phyloP scores from a whole-genome alignment of 92 coral and sea anemone species.

The Parazoanthus darwini region DNA sequence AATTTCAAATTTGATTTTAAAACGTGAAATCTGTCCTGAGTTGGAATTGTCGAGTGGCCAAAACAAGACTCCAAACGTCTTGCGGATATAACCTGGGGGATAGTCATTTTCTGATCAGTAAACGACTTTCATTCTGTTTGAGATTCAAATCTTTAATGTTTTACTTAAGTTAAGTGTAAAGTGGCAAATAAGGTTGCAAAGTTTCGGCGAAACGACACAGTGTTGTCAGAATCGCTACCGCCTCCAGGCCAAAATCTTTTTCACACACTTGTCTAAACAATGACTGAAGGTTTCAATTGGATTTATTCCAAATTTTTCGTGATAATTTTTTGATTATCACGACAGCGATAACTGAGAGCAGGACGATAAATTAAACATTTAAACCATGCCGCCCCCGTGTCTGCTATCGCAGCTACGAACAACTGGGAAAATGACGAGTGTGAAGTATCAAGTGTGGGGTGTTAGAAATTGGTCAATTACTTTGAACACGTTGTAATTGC shows the following conservation, averaged over 20 bases:
- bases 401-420: background rate
- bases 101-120: too few species aligned
- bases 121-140: too few species aligned
- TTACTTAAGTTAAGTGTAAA: background rate
- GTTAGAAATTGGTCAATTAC: too few species aligned
- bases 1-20: too few species aligned
- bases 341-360: background rate
- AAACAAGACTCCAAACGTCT: too few species aligned
- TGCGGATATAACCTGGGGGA: too few species aligned
- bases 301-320: slow-evolving; percentile 1
- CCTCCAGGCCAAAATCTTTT: background rate
- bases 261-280: background rate
- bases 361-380: slow-evolving; percentile 1
- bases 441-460: background rate
- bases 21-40: too few species aligned
- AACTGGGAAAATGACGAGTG: background rate
- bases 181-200: background rate
- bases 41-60: too few species aligned
- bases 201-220: background rate
- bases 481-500: background rate
- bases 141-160: too few species aligned
- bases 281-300: background rate
- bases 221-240: background rate
- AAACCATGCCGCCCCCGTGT: slow-evolving; percentile 12
- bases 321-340: slow-evolving; percentile 5